A percentile compares a stretch with the other conserved stretches of the same genome.
Evolutionary conservation across 2,797 vertebrate genomes (phyloP).

Genomic region (Mormyrops boulengeri): DNA sequence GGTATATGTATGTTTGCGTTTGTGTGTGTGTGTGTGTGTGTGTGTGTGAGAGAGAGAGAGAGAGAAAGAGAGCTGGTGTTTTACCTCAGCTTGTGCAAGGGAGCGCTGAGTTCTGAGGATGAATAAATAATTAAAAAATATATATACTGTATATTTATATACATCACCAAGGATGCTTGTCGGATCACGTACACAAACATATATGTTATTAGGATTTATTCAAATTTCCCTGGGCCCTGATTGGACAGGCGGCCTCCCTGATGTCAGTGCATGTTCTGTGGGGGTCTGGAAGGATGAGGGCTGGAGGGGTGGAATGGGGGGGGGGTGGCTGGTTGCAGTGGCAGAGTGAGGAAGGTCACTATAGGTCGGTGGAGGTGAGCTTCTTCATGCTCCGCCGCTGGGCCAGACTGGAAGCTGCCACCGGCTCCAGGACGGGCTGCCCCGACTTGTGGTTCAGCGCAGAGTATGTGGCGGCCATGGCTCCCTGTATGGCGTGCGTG

Average conservation of each 20-base stretch:
- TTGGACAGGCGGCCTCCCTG: slow-evolving; percentile 9
- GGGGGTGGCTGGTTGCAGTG: not conserved
- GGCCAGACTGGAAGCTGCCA: slow-evolving; percentile 91
- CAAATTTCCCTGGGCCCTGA: slow-evolving; percentile 9
- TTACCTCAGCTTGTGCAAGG: slow-evolving; percentile 46
- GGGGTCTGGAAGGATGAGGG: slow-evolving; percentile 25
- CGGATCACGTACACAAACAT: slow-evolving; percentile 39
- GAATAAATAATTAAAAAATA: slow-evolving; percentile 48
- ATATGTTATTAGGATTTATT: slow-evolving; percentile 37
- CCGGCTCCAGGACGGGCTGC: slow-evolving; percentile 90
- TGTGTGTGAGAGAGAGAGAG: not conserved
- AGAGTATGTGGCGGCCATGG: slow-evolving; percentile 89
- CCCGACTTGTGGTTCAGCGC: slow-evolving; percentile 89
- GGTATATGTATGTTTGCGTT: slow-evolving; percentile 51
- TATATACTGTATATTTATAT: slow-evolving; percentile 34
- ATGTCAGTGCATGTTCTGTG: slow-evolving; percentile 34
- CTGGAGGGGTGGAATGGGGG: slow-evolving; percentile 37
- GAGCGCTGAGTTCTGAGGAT: slow-evolving; percentile 44
- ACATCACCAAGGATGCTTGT: slow-evolving; percentile 47
- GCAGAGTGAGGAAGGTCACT: slow-evolving; percentile 44
- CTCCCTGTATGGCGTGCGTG: slow-evolving; percentile 62
- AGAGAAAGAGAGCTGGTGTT: slow-evolving; percentile 66
- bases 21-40: not conserved
- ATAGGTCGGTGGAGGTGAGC: slow-evolving; percentile 90
- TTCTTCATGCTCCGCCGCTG: slow-evolving; percentile 98